Evolutionary conservation across 2,797 vertebrate genomes (phyloP), one percentile per base, ranked within the genome.

Genomic region (Rhyacichthys aspro): DNA sequence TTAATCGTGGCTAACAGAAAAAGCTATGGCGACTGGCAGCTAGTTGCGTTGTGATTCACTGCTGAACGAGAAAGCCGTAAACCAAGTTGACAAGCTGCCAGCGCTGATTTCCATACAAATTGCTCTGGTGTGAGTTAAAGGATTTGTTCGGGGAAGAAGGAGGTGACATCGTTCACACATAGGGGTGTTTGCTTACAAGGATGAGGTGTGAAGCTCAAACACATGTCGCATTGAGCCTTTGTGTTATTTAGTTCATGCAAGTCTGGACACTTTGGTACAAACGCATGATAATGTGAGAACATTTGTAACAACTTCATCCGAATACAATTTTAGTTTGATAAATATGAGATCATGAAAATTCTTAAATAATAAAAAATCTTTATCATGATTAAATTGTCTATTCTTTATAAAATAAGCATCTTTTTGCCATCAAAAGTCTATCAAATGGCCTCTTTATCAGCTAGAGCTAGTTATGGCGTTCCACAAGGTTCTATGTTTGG

Each of bases 41-140:
- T 74, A 47, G 79, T 66, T 17, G 41, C 23, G 46, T 18, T 0
- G 72, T 85, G 83, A 88, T 88, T 88, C 83, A 87, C 78, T 63
- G 82, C 79, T 71, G 79, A 84, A 79, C 66, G 36, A 84, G 78
- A 45, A 67, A 73, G 80, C 65, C 32, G 72, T 88, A 89, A 91
- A 89, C 39, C 63, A 77, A 37, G 12, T 62, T 61, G 83, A 79
- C 82, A 74, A 66, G 48, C 54, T 34, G 63, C 77, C 73, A 70
- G 48, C 46, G 3, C 72, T 74, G 56, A 82, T 88, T 84, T 88
- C 79, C 77, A 86, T 86, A 82, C 76, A 84, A 85, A 87, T 83
- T 71, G 72, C 78, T 59, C 60, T 6, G 1, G 60, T 65, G 74
- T 36, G 58, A 75, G 44, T 65, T 1, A 9, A 57, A 59, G 43